Evolutionary conservation across 2,797 vertebrate species (phyloP), one percentile per base, ranked within the genome.

Genomic region (Malurus splendens): DNA sequence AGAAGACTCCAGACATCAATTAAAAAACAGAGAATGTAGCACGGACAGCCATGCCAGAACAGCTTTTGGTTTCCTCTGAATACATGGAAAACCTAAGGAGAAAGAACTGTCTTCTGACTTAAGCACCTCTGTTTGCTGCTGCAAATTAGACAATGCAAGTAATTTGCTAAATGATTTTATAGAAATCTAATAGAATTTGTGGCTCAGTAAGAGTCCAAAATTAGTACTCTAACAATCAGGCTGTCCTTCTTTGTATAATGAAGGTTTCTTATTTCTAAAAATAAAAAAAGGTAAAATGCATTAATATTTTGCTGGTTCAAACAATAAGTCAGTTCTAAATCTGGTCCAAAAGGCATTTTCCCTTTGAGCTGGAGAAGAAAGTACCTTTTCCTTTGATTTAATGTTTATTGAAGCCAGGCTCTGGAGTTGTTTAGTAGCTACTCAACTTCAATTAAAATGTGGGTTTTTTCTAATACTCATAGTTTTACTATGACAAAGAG

Each of bases 181-280:
- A 48, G 86, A 80, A 68, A 77, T 68, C 20, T 71, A 80, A 65
- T 71, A 67, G 65, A 90, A 82, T 72, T 68, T 55, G 51, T 87
- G 61, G 32, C 51, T 68, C 51, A 82, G 27, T 51, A 84, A 82
- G 23, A 77, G 56, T 90, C 42, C 84, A 86, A 86, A 94, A 88
- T 82, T 71, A 91, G 42, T 56, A 52, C 30, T 42, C 30, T 39
- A 74, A 77, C n/a, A 86, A 82, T 82, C 44, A 90, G 74, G 72
- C 50, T 9, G 3, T 67, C 56, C 50, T 85, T 88, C 50, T 73
- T 92, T 68, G 25, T 82, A 51, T 61, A 88, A 93, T 54, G 38
- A 87, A 82, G 39, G 32, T 56, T 70, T 64, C 44, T 93, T 67
- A 13, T 85, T 94, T 87, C 88, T 90, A 82, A 94, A 90, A 84